Base-by-base conservation (phyloP, 2,113 vertebrate species). In the Apaloderma vittatum region DNA sequence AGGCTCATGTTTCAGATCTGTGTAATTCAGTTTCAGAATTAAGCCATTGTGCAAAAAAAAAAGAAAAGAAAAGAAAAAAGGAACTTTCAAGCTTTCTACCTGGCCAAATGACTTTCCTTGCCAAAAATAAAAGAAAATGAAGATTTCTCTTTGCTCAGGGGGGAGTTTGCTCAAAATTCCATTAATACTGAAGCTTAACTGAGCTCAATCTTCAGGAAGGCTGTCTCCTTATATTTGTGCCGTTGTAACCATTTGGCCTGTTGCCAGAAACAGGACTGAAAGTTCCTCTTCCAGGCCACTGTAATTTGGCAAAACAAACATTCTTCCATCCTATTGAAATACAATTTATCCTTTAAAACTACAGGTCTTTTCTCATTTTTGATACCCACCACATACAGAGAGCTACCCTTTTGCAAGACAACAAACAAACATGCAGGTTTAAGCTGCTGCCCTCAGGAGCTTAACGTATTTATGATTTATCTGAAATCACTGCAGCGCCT, bases 301-400 rank as follows among this genome's bases (percentile, higher is more conserved):
- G 27, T 65, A 76, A 82, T 82, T 79, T 72, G 81, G 85, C 55
- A 93, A 96, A 90, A 70, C 13, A 95, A 93, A 90, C 37, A 86
- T 51, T 34, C 48, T 72, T 62, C 23, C 66, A 91, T 27, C 11
- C 45, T 45, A 22, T 51, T 70, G 46, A 80, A 83, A 74, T 7
- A 26, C 6, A 63, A 79, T 4, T 75, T 66, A 20, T 67, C 23
- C 49, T 79, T 40, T 49, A 52, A 43, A 76, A 61, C 22, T 15
- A 11, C 13, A 59, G 40, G 30, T 40, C 21, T 55, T 65, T 32
- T 49, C 72, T 85, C 48, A 22, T 76, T 87, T 81, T 70, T 46
- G 46, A 62, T 10, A 29, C 30, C 40, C 77, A 54, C 27, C 77
- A 71, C 59, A 61, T 4, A 40, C 23, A 88, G 78, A 22, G 27